phyloP scores from a whole-genome alignment of 2,797 vertebrate genomes.

The Sciaenops ocellatus region DNA sequence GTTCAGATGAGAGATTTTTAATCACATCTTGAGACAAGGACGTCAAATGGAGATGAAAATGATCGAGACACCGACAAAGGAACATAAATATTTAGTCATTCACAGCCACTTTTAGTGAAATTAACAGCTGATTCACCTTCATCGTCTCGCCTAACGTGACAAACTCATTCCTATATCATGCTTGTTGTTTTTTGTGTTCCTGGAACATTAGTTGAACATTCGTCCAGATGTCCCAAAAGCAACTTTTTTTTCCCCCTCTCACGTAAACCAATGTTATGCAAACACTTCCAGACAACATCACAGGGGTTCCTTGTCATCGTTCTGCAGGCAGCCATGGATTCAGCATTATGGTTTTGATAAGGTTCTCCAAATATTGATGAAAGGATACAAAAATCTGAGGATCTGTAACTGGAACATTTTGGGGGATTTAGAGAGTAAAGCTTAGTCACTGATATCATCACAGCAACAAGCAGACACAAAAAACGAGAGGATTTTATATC shows the following conservation, averaged over 20 bases:
- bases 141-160: too few species aligned
- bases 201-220: neutral
- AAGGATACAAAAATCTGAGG: neutral
- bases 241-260: neutral
- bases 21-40: neutral
- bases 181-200: neutral
- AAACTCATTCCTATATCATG: too few species aligned
- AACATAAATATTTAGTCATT: neutral
- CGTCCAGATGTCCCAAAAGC: neutral
- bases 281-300: neutral
- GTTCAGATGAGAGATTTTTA: neutral
- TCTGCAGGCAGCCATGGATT: neutral
- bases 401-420: neutral
- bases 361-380: too few species aligned
- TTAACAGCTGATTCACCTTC: neutral
- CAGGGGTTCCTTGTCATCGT: neutral
- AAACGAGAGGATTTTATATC: too few species aligned
- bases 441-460: too few species aligned
- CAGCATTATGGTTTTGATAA: neutral
- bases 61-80: neutral
- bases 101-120: neutral
- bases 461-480: too few species aligned
- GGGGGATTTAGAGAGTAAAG: neutral
- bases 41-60: neutral
- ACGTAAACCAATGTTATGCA: neutral